phyloP scores from a whole-genome alignment of 2,113 vertebrate genomes.

The Coreoperca whiteheadi region DNA sequence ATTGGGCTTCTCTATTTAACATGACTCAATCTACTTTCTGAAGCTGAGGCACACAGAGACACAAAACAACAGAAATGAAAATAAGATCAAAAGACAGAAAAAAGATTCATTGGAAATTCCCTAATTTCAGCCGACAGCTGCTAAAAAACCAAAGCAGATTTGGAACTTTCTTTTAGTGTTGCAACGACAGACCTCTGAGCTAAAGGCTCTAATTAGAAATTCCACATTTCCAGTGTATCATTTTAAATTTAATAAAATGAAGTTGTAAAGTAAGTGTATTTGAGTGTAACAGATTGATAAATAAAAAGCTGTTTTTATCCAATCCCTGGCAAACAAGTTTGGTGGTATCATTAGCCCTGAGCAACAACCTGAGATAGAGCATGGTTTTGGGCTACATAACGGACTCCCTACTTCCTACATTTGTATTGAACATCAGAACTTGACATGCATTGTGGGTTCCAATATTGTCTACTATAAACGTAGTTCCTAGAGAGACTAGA shows the following conservation, averaged over 20 bases:
- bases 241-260: conserved; percentile 11
- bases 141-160: background rate
- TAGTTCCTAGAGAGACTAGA: background rate
- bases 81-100: background rate
- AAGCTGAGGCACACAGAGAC: background rate
- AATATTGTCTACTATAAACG: background rate
- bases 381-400: background rate
- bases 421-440: background rate
- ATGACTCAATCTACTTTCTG: background rate
- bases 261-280: background rate
- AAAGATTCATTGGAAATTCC: background rate
- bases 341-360: background rate
- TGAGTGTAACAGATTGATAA: background rate
- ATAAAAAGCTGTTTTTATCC: background rate
- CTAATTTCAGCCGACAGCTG: background rate
- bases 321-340: background rate
- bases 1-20: background rate
- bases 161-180: background rate
- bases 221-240: background rate
- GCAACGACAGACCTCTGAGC: background rate
- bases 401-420: background rate
- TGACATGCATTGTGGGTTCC: background rate
- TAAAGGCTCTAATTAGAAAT: background rate
- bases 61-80: background rate
- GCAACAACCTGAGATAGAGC: background rate